Base-by-base conservation (phyloP, 2,113 vertebrate genomes). In the Callorhinus ursinus region DNA sequence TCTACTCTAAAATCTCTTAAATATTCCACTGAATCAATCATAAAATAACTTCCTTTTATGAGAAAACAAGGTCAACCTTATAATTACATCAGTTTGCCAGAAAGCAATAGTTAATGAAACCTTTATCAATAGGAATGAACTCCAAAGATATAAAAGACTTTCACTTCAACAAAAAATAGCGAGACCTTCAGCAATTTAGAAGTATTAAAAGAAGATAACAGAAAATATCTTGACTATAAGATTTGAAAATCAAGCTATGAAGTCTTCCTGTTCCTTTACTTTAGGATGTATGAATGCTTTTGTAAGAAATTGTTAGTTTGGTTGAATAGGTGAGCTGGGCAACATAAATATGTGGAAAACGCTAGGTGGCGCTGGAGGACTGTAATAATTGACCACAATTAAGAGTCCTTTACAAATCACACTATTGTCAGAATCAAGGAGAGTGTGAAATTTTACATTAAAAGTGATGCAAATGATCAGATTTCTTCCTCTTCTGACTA, bases 281-380 rank as follows among this genome's bases (percentile, higher is more conserved):
- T 92, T 72, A 63, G 55, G 1, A 16, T 61, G 36, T 36, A 31
- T 26, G 57, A 67, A 55, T n/a, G 31, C 39, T 59, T 95, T 83
- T 84, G 22, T 61, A 79, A 87, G 55, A 91, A 96, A 87, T 65
- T 61, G 33, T 33, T 69, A 21, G 55, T 71, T 86, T 69, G 83
- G 31, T 59, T 93, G 71, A n/a, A 8, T 36, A 15, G 12, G 7
- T 49, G 79, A 36, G 18, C 4, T 11, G 26, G 87, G 89, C 79
- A 98, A 98, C 95, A 98, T 93, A 97, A 84, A 95, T 95, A 59
- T 0, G 8, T 6, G 19, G 51, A 1, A 7, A 2, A 97, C 99
- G 98, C 98, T 94, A 98, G 99, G 98, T 99, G 99, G 98, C 98
- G 97, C 84, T 98, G 8, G 96, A 99, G 99, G 98, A 99, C 98